A percentile compares a stretch with the other conserved stretches of the same genome.
Evolutionary conservation across 2,888 invertebrate genomes (phyloP).

Genomic region (Fragum sueziense): DNA sequence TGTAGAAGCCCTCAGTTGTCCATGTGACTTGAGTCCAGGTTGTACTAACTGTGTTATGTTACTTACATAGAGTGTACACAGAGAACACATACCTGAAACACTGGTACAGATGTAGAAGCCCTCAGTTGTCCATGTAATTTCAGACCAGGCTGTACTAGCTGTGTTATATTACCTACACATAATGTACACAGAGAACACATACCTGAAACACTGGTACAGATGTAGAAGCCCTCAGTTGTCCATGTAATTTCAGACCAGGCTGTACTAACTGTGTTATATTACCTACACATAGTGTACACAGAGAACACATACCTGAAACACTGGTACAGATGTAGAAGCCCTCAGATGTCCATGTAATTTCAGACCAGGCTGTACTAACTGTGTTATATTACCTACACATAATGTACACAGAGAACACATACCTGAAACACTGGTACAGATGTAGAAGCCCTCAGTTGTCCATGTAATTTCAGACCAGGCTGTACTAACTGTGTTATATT

Average conservation of each 20-base stretch:
- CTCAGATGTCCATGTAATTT: conserved; percentile 72
- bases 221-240: conserved; percentile 67
- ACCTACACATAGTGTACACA: no score
- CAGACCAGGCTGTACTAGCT: conserved; percentile 75
- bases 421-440: conserved; percentile 78
- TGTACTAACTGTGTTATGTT: conserved; percentile 76
- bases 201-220: conserved; percentile 78
- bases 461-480: conserved; percentile 72
- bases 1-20: conserved; percentile 67
- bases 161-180: conserved; percentile 75
- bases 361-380: conserved; percentile 75
- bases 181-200: no score
- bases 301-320: conserved; percentile 77
- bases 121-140: no score
- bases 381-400: conserved; percentile 75
- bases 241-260: conserved; percentile 72
- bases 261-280: conserved; percentile 76
- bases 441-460: conserved; percentile 67
- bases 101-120: no score
- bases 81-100: no score
- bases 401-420: no score
- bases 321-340: conserved; percentile 68
- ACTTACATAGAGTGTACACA: no score
- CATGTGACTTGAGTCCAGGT: conserved; percentile 72
- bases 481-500: conserved; percentile 76